Percentiles rank a stretch among this genome's conserved stretches.
These are phyloP conservation scores for Danio rerio DNA, from an alignment of 2,113 vertebrate genomes.

Conservation along the genomic window GRCz12tu NC_133182.1:17256501-17257000, in stretches of 20 bases:
- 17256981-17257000: neutral
- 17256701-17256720: neutral
- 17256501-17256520: conserved; percentile 2
- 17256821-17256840: neutral
- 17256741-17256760: conserved; percentile 5
- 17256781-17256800: conserved; percentile 13
- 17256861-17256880: neutral
- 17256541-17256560: neutral
- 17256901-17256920: neutral
- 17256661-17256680: conserved; percentile 4
- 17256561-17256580: neutral
- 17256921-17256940: neutral
- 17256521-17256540: neutral
- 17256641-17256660: neutral
- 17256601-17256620: neutral
- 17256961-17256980: neutral
- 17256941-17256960: neutral
- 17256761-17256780: conserved; percentile 38
- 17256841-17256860: neutral
- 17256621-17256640: conserved; percentile 19
- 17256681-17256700: neutral
- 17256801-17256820: neutral
- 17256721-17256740: neutral
- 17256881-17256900: neutral
- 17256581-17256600: neutral